Conservation (phyloP, 2,888 invertebrate species). For the Eretmocerus hayati region DNA sequence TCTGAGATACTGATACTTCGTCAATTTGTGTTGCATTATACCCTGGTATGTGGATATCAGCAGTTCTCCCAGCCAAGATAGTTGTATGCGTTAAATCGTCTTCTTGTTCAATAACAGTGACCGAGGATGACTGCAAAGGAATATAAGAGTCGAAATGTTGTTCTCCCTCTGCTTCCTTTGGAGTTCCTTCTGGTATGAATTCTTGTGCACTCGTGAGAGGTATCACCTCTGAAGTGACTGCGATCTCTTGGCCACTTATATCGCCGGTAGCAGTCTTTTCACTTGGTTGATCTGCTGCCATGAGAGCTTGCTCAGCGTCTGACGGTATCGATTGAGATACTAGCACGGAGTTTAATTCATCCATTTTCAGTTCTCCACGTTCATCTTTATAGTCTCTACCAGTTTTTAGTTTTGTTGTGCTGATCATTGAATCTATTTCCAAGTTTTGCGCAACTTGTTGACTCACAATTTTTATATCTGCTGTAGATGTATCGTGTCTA, state of each 20-base stretch:
- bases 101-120: conserved; percentile 27
- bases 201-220: conserved; percentile 31
- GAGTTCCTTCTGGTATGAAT: conserved; percentile 24
- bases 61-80: conserved; percentile 39
- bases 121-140: conserved; percentile 25
- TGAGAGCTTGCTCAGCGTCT: conserved; percentile 26
- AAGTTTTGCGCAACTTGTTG: conserved; percentile 37
- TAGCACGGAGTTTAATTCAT: conserved; percentile 23
- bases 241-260: conserved; percentile 34
- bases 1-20: conserved; percentile 31
- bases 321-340: conserved; percentile 26
- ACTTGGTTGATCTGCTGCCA: conserved; percentile 27
- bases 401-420: conserved; percentile 27
- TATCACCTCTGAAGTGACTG: conserved; percentile 35
- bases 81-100: conserved; percentile 22
- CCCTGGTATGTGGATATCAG: conserved; percentile 36
- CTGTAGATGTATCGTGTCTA: conserved; percentile 38
- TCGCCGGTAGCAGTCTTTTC: no score
- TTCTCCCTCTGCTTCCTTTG: conserved; percentile 24
- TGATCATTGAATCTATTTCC: conserved; percentile 28
- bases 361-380: conserved; percentile 24
- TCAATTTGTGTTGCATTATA: conserved; percentile 35
- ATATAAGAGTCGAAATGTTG: conserved; percentile 12
- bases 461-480: conserved; percentile 35
- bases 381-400: no score